A percentile compares a stretch with the other conserved stretches of the same genome.
Evolutionary conservation across 2,888 invertebrate species (phyloP).

Genomic region (Xanthorhoe spadicearia): DNA sequence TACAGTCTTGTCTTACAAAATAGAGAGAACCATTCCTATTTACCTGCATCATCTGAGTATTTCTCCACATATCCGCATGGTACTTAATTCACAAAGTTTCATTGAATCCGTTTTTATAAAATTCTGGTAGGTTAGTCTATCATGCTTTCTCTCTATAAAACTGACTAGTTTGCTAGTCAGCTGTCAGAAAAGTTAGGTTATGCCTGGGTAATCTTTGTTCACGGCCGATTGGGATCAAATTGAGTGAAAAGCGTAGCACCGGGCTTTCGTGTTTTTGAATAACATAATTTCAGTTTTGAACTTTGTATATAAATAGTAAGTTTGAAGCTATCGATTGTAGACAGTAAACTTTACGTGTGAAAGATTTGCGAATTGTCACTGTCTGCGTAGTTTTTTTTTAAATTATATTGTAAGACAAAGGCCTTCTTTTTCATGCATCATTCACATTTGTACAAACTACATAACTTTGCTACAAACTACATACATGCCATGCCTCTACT

Average conservation of each 20-base stretch:
- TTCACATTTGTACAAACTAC: no score
- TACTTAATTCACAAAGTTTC: no score
- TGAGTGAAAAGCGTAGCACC: slow-evolving; percentile 54
- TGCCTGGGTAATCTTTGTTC: slow-evolving; percentile 49
- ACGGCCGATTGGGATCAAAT: slow-evolving; percentile 64
- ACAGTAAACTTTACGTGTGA: not conserved
- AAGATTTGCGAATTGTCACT: no score
- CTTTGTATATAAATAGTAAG: not conserved
- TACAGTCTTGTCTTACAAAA: not conserved
- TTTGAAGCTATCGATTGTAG: not conserved
- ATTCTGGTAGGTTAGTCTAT: not conserved
- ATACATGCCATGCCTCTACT: no score
- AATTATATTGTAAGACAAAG: no score
- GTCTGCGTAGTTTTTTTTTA: no score
- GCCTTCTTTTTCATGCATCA: no score
- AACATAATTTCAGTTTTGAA: slow-evolving; percentile 1
- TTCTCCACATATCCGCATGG: no score
- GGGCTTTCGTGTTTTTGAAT: slow-evolving; percentile 21
- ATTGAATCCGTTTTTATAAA: not conserved
- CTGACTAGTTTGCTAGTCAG: slow-evolving; percentile 22
- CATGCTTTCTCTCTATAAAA: not conserved
- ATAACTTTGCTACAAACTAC: no score
- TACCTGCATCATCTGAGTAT: no score
- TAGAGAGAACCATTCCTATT: no score
- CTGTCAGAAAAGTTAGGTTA: slow-evolving; percentile 46